These are phyloP conservation scores for Cygnus buccinator DNA, from an alignment of 2,113 vertebrate species.

Conservation along the genomic window DNA sequence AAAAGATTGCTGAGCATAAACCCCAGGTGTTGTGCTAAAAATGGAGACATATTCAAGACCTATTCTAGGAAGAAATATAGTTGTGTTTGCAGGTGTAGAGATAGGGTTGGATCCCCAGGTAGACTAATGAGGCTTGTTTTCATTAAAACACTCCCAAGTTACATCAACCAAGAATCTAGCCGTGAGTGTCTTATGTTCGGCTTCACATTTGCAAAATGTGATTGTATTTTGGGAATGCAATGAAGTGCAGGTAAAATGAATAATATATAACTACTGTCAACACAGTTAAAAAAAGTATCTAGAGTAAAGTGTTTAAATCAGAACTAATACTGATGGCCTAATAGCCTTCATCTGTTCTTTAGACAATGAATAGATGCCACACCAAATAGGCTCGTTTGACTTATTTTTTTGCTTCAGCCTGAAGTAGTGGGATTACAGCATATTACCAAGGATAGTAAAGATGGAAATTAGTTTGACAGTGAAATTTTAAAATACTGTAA, in stretches of 20 bases:
- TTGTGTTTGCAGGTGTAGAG: neutral
- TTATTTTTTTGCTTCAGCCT: neutral
- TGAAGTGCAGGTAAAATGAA: constrained; percentile 62
- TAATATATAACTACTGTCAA: constrained; percentile 56
- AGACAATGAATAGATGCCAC: neutral
- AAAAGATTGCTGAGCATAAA: constrained; percentile 17
- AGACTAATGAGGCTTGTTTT: neutral
- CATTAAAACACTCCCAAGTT: neutral
- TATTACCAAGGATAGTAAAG: neutral
- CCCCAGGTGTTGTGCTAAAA: constrained; percentile 43
- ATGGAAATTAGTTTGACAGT: neutral
- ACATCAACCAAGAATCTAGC: neutral
- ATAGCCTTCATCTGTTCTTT: constrained; percentile 45
- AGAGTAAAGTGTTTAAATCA: constrained; percentile 64
- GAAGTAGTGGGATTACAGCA: neutral
- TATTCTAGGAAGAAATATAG: constrained; percentile 11
- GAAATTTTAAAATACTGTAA: neutral
- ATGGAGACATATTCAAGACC: neutral
- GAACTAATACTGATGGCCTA: constrained; percentile 33
- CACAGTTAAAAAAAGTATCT: constrained; percentile 66
- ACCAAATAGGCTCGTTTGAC: neutral
- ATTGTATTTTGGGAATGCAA: constrained; percentile 32
- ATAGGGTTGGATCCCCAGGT: neutral
- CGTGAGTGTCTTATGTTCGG: neutral
- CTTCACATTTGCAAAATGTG: constrained; percentile 27